Evolutionary conservation across 2,113 vertebrate species (phyloP), one percentile per base, ranked within the genome.

Genomic region (Fregetta grallaria): DNA sequence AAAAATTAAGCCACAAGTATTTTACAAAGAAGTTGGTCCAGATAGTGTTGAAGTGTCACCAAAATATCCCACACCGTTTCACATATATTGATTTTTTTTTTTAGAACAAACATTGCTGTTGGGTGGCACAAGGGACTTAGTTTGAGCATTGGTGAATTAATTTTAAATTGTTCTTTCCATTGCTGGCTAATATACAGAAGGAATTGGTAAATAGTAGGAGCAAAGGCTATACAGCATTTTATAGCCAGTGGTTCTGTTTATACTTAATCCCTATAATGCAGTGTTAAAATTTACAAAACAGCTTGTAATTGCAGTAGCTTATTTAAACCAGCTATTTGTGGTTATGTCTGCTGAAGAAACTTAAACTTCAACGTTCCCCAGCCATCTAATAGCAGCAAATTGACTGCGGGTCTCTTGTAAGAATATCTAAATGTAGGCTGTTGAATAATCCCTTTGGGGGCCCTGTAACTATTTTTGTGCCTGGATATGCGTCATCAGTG

Each of bases 401-500:
- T 96, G 98, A 96, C 98, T 98, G 97, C 94, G 95, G 98, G 98
- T 97, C 98, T 98, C 98, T 98, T 98, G 98, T 98, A 99, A 99
- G 99, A 98, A 98, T 98, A 99, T 98, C 96, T 98, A 94, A 99
- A 98, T 96, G 99, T 99, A 98, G 99, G 98, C 97, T 98, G 98
- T 99, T 99, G 99, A 99, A 97, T 99, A 98, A 98, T 98, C 99
- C 99, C 98, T 98, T 96, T 98, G 95, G 97, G 97, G 99, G 98
- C 99, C 99, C 99, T 98, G 98, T 97, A 98, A 98, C 99, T 99
- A 99, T 99, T 99, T 99, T 99, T 99, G 99, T 99, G 99, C 98
- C 99, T 99, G 99, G 99, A 99, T 99, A 99, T 99, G 99, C 99
- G 98, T 99, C 99, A 99, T 98, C 98, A 98, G 98, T 99, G 99